Base-by-base conservation (phyloP, 2,113 vertebrate species). In the Hippocampus abdominalis region DNA sequence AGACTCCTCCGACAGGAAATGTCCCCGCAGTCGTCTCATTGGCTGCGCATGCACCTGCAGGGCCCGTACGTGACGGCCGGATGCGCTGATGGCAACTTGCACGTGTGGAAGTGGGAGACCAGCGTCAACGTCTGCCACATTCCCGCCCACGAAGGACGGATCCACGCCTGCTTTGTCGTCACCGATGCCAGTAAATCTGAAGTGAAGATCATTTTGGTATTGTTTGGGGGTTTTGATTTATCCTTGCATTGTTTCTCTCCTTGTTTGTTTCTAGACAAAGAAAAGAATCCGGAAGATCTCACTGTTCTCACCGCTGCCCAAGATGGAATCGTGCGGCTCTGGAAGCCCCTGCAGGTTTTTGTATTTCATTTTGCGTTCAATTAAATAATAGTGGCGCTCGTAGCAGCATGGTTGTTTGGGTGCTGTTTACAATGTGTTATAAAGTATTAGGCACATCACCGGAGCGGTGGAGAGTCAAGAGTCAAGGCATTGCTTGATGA, bases 121-220 rank as follows among this genome's bases (percentile, higher is more conserved):
- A 89, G 86, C 0, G 67, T 89, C n/a, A 93, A 94, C 69, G 82
- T 94, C 76, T 91, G 93, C 69, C 91, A 92, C 80, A 93, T 96
- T 51, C 36, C 86, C 15, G 94, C 94, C 20, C 94, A 96, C 74
- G 68, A 68, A 0, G 87, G 89, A 49, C 84, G 81, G 12, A 84
- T 95, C 65, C 88, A 93, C 74, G 88, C 94, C 62, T 94, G 91
- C 70, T 78, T 70, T 13, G 48, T 89, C 25, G 66, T 87, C 13
- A 68, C 72, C 11, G 65, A 48, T 5, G 48, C 64, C 54, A 85
- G 90, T 91, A 60, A 15, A 20, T 9, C 0, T 10, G 20, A 48
- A 8, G 1, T 29, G 21, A 1, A 1, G 4, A 46, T 2, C 36
- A 8, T 15, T 61, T 27, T 59, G 0, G 40, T 18, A 29, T 18